Percentiles rank a stretch among this genome's conserved stretches.
Evolutionary conservation across 2,113 vertebrate genomes (phyloP).

Genomic region (Pogonocichla stellata): DNA sequence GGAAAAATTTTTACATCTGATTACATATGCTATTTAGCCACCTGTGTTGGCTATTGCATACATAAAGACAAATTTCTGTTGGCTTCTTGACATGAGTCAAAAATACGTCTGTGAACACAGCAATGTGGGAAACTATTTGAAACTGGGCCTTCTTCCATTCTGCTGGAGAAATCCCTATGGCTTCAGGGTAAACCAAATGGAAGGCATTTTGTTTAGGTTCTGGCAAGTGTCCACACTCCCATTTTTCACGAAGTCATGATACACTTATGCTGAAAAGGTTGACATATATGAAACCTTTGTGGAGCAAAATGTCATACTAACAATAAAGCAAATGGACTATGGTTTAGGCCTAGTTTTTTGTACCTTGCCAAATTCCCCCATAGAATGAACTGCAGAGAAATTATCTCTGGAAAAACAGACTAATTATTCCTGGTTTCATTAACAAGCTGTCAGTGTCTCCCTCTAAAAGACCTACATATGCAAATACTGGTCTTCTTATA

Average conservation of each 20-base stretch:
- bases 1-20: not conserved
- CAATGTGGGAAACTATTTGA: not conserved
- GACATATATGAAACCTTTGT: not conserved
- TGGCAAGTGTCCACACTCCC: not conserved
- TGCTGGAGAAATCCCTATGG: not conserved
- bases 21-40: not conserved
- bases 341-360: not conserved
- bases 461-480: not conserved
- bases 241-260: not conserved
- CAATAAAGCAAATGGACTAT: not conserved
- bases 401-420: not conserved
- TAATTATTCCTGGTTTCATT: not conserved
- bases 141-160: not conserved
- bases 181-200: conserved; percentile 19
- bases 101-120: not conserved
- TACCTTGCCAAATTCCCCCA: not conserved
- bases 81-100: not conserved
- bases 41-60: not conserved
- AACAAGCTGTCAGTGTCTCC: not conserved
- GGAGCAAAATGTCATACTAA: not conserved
- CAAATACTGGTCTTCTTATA: conserved; percentile 2
- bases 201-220: conserved; percentile 32
- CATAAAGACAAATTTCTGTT: not conserved
- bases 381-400: not conserved
- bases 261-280: not conserved